Evolutionary conservation across 2,888 invertebrate genomes (phyloP).

Genomic region (Habroteleia sp.): DNA sequence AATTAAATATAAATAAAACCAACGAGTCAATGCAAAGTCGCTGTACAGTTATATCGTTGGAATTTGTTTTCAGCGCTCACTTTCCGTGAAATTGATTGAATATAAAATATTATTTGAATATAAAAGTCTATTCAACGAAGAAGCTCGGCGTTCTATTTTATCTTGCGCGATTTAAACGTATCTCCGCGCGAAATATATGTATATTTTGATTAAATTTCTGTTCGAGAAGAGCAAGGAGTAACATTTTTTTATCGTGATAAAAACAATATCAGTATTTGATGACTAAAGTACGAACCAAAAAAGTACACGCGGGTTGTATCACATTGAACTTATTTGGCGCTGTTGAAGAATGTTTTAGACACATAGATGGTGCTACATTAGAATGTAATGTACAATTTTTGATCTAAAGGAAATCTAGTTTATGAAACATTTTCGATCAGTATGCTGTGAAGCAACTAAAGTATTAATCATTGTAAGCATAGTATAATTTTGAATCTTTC

Average conservation of each 20-base stretch:
- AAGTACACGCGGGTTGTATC: constrained; percentile 16
- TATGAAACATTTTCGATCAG: constrained; percentile 12
- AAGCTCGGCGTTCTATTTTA: constrained; percentile 8
- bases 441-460: constrained; percentile 4
- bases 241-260: constrained; percentile 36
- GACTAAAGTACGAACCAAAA: constrained; percentile 22
- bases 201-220: constrained; percentile 16
- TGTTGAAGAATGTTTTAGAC: constrained; percentile 33
- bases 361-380: constrained; percentile 42
- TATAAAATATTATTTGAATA: too few species aligned
- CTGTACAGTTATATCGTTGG: too few species aligned
- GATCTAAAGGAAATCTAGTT: constrained; percentile 16
- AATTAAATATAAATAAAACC: too few species aligned
- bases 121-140: constrained; percentile 2
- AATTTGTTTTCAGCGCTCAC: too few species aligned
- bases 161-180: constrained; percentile 11
- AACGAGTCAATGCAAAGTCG: too few species aligned
- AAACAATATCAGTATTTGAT: constrained; percentile 45
- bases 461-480: constrained; percentile 38
- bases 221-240: not conserved
- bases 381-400: constrained; percentile 23
- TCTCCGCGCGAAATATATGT: constrained; percentile 9
- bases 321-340: constrained; percentile 34
- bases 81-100: too few species aligned
- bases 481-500: constrained; percentile 32